A percentile compares a stretch with the other conserved stretches of the same genome.
phyloP scores from a whole-genome alignment of 2,113 vertebrate species.

The Scartelaos histophorus region DNA sequence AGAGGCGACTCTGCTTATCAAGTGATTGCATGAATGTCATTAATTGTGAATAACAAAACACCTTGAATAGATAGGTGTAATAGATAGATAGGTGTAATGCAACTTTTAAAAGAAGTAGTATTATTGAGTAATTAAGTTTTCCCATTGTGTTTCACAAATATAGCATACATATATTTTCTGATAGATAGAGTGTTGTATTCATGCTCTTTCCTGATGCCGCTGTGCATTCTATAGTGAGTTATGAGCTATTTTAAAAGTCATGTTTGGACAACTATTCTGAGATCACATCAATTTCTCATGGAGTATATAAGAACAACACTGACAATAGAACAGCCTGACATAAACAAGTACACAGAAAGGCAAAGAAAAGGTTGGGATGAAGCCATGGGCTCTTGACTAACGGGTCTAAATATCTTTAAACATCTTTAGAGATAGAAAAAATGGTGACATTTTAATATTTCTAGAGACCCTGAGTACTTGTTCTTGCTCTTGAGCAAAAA shows the following conservation, averaged over 20 bases:
- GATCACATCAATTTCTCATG: constrained; percentile 25
- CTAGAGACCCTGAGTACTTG: background rate
- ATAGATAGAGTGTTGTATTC: background rate
- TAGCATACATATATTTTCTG: background rate
- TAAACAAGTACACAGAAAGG: background rate
- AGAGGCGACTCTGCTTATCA: too few relatives aligned
- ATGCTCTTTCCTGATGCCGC: background rate
- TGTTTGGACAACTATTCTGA: constrained; percentile 9
- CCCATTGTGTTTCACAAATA: background rate
- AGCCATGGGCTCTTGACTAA: background rate
- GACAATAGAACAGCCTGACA: background rate
- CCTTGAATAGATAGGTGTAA: too few relatives aligned
- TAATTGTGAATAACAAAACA: too few relatives aligned
- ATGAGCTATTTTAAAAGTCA: constrained; percentile 56
- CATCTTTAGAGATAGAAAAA: too few relatives aligned
- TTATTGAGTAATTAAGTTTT: background rate
- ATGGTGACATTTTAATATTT: too few relatives aligned
- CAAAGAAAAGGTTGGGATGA: background rate
- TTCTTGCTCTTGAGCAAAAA: background rate
- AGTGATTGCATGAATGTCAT: too few relatives aligned
- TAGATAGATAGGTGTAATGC: too few relatives aligned
- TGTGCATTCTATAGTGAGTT: constrained; percentile 32
- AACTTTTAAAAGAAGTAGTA: too few relatives aligned
- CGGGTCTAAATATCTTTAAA: too few relatives aligned
- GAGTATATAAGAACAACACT: background rate